phyloP scores from a whole-genome alignment of 2,888 invertebrate genomes.

The Drosophila nr. perissopoda region DNA sequence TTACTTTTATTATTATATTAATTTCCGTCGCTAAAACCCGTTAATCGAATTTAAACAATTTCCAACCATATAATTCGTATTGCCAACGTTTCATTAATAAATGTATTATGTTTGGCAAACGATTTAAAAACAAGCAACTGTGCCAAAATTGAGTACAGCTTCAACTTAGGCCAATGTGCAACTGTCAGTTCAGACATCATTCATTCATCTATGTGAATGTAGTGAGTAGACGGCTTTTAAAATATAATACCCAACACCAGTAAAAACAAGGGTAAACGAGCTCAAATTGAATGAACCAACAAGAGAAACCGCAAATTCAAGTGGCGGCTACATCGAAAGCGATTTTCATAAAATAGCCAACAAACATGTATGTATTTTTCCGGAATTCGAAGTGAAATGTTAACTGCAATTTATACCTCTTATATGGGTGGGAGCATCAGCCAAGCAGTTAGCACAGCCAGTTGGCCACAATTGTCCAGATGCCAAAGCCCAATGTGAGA shows the following conservation, averaged over 20 bases:
- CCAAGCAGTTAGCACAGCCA: constrained; percentile 3
- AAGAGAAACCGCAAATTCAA: constrained; percentile 28
- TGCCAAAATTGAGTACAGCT: no score
- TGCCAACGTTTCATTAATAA: not conserved
- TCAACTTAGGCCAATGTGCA: not conserved
- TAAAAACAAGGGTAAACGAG: constrained; percentile 10
- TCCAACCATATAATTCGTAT: not conserved
- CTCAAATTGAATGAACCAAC: constrained; percentile 7
- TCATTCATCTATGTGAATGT: not conserved
- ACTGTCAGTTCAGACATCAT: not conserved
- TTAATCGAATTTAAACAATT: not conserved
- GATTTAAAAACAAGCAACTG: not conserved
- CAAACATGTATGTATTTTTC: constrained; percentile 17
- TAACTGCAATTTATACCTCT: constrained; percentile 45
- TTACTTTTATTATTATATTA: not conserved
- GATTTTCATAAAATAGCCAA: constrained; percentile 40
- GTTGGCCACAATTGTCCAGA: constrained; percentile 1
- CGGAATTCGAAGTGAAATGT: constrained; percentile 36
- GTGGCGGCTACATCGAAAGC: constrained; percentile 19
- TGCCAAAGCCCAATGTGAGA: constrained; percentile 4
- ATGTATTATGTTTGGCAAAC: not conserved
- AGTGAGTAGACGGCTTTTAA: not conserved
- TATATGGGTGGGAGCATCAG: constrained; percentile 4
- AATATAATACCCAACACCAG: not conserved
- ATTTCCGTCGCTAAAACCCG: not conserved